A percentile compares a stretch with the other conserved stretches of the same genome.
Evolutionary conservation across 2,113 vertebrate species (phyloP).

Genomic region (Brachyistius frenatus): DNA sequence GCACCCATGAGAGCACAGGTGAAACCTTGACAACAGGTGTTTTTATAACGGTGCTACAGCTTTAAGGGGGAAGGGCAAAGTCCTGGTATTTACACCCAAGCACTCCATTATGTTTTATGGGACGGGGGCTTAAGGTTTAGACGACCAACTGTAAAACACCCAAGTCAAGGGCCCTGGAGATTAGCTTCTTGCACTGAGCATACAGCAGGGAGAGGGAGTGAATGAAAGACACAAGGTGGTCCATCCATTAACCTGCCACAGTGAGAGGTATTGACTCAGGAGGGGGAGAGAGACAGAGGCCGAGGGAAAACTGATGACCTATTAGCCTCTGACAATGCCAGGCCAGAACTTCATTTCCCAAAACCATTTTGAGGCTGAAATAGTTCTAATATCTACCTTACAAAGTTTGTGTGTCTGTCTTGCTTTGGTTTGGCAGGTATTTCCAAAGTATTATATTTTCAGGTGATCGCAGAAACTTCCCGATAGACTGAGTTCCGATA

Average conservation of each 20-base stretch:
- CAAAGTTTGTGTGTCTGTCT: slow-evolving; percentile 39
- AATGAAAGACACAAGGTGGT: slow-evolving; percentile 56
- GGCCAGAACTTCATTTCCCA: slow-evolving; percentile 55
- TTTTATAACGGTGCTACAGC: slow-evolving; percentile 72
- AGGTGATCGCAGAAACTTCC: neutral
- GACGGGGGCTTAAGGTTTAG: slow-evolving; percentile 75
- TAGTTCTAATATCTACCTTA: slow-evolving; percentile 4
- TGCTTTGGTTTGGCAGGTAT: slow-evolving; percentile 2
- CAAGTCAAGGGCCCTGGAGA: slow-evolving; percentile 67
- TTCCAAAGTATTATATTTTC: slow-evolving; percentile 28
- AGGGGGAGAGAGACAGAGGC: slow-evolving; percentile 51
- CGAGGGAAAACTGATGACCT: slow-evolving; percentile 64
- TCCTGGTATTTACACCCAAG: slow-evolving; percentile 75
- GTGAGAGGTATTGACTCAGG: slow-evolving; percentile 66
- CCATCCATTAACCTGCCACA: slow-evolving; percentile 73
- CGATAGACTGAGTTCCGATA: slow-evolving; percentile 7
- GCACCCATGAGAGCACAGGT: slow-evolving; percentile 59
- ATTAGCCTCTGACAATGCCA: slow-evolving; percentile 52
- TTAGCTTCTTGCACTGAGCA: slow-evolving; percentile 51
- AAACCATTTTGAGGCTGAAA: slow-evolving; percentile 43
- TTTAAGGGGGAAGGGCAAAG: slow-evolving; percentile 78
- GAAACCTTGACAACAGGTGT: slow-evolving; percentile 76
- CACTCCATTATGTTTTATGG: slow-evolving; percentile 83
- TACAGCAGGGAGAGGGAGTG: slow-evolving; percentile 48
- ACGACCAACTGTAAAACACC: slow-evolving; percentile 78